These are phyloP conservation scores for Hippoglossus stenolepis DNA, from an alignment of 2,113 vertebrate species.

Conservation along the genomic window DNA sequence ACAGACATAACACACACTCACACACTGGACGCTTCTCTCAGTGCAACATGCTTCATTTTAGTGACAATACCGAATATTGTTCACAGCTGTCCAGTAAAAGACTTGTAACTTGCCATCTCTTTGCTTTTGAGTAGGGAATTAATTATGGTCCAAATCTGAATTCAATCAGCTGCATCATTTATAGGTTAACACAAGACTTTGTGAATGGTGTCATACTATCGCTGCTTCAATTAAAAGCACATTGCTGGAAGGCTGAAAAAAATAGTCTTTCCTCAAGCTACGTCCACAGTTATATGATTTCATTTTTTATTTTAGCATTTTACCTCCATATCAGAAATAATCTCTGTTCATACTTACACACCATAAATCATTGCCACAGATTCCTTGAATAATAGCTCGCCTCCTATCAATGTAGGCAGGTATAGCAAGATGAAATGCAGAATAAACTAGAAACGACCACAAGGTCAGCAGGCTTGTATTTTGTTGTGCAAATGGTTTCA, in stretches of 20 bases:
- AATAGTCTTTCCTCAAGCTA: neutral
- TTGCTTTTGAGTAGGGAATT: neutral
- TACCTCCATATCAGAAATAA: too few species aligned
- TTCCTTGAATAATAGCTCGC: too few species aligned
- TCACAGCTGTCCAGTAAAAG: slow-evolving; percentile 19
- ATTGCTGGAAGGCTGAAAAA: neutral
- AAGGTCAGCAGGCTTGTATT: neutral
- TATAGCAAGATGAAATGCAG: too few species aligned
- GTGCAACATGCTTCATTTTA: neutral
- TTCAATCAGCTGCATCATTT: neutral
- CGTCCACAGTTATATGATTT: neutral
- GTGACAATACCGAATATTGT: slow-evolving; percentile 16
- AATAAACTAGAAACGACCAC: neutral
- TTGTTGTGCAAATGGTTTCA: neutral
- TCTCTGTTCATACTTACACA: too few species aligned
- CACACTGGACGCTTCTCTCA: slow-evolving; percentile 32
- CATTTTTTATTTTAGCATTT: neutral
- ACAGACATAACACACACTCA: slow-evolving; percentile 52
- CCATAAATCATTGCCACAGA: too few species aligned
- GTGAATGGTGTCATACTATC: neutral
- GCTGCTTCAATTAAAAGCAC: neutral
- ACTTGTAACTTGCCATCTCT: neutral
- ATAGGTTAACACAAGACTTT: neutral
- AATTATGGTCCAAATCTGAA: slow-evolving; percentile 1
- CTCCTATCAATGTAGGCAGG: too few species aligned